Evolutionary conservation across 2,888 invertebrate genomes (phyloP).

Genomic region (Eucera pruinosa): DNA sequence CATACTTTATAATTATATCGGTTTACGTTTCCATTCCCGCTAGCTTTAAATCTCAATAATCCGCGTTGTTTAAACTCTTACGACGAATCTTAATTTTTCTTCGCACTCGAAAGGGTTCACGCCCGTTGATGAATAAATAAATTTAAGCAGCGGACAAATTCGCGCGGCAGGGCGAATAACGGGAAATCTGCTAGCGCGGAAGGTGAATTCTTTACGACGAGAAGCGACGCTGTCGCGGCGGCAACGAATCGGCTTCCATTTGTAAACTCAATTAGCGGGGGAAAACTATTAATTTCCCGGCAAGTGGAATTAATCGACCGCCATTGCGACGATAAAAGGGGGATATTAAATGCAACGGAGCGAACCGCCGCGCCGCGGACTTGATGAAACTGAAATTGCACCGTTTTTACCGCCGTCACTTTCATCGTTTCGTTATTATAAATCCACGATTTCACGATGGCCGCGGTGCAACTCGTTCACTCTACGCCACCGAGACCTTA

Average conservation of each 20-base stretch:
- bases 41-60: too few species aligned
- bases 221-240: conserved; percentile 25
- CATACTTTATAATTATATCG: too few species aligned
- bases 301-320: conserved; percentile 52
- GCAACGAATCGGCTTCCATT: conserved; percentile 50
- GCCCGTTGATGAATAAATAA: too few species aligned
- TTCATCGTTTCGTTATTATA: conserved; percentile 10
- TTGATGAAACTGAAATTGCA: conserved; percentile 41
- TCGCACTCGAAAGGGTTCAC: too few species aligned
- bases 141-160: too few species aligned
- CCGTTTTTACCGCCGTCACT: conserved; percentile 11
- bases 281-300: conserved; percentile 51
- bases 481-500: background rate
- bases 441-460: background rate
- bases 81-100: too few species aligned
- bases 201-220: conserved; percentile 49
- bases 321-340: conserved; percentile 57
- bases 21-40: too few species aligned
- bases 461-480: background rate
- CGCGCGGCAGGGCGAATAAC: too few species aligned
- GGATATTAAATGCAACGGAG: conserved; percentile 43
- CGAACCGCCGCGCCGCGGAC: background rate
- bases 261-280: conserved; percentile 59
- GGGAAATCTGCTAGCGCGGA: conserved; percentile 15
- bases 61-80: too few species aligned